These are phyloP conservation scores for Psittacula cyanocephala DNA, from an alignment of 2,113 vertebrate species.

Conservation along the genomic window DNA sequence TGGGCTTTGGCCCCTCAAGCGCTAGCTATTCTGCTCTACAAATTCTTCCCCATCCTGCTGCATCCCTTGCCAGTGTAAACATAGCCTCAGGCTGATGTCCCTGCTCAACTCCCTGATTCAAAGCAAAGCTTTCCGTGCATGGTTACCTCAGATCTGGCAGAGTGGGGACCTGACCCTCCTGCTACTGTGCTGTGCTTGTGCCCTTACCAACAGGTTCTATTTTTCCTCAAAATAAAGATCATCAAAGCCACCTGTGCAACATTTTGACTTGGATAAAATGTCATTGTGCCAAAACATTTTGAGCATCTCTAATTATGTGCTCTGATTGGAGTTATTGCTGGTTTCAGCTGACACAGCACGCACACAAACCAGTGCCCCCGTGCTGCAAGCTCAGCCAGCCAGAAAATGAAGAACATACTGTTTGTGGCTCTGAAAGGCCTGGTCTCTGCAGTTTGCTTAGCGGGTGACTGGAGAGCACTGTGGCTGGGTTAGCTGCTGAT, in stretches of 20 bases:
- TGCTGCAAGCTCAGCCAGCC: neutral
- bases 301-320: neutral
- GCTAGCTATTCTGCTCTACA: neutral
- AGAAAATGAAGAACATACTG: conserved; percentile 6
- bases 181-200: neutral
- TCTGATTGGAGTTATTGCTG: neutral
- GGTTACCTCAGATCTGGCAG: neutral
- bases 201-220: neutral
- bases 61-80: neutral
- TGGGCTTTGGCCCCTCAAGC: neutral
- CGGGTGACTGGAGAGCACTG: fast-evolving
- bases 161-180: neutral
- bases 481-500: neutral
- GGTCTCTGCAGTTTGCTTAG: neutral
- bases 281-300: neutral
- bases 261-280: neutral
- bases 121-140: neutral
- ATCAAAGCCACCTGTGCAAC: neutral
- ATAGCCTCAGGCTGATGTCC: neutral
- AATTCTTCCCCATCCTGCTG: neutral
- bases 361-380: neutral
- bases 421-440: neutral
- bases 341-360: neutral
- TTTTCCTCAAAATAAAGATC: neutral
- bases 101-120: neutral